Evolutionary conservation across 2,888 invertebrate species (phyloP).

Genomic region (Harpagoxenus sublaevis): DNA sequence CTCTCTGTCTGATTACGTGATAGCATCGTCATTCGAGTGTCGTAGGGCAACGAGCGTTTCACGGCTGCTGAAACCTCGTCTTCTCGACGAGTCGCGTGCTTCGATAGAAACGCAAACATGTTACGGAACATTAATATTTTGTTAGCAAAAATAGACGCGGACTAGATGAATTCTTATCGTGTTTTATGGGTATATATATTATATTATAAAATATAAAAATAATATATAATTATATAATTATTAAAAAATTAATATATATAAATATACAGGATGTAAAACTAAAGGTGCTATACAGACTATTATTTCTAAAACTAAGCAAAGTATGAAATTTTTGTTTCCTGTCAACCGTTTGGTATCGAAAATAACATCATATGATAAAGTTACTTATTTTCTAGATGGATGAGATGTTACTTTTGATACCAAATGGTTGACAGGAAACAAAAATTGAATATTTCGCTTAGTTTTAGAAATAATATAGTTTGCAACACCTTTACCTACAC

Average conservation of each 20-base stretch:
- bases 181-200: neutral
- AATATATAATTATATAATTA: neutral
- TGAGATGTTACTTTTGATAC: too few species aligned
- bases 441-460: too few species aligned
- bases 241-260: neutral
- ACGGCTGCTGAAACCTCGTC: conserved; percentile 11
- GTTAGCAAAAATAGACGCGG: neutral
- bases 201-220: neutral
- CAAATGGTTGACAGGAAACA: too few species aligned
- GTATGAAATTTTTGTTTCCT: too few species aligned
- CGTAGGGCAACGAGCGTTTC: conserved; percentile 52
- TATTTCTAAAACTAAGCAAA: too few species aligned
- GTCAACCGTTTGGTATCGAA: too few species aligned
- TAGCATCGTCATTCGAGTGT: conserved; percentile 57
- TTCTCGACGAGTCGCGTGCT: neutral
- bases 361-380: too few species aligned
- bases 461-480: too few species aligned
- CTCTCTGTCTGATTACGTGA: conserved; percentile 44
- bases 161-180: neutral
- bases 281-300: too few species aligned
- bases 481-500: too few species aligned
- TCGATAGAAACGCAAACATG: neutral
- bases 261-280: neutral
- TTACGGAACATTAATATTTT: neutral
- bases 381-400: too few species aligned